Conservation (phyloP, 2,797 vertebrate species). For the Picus viridis region DNA sequence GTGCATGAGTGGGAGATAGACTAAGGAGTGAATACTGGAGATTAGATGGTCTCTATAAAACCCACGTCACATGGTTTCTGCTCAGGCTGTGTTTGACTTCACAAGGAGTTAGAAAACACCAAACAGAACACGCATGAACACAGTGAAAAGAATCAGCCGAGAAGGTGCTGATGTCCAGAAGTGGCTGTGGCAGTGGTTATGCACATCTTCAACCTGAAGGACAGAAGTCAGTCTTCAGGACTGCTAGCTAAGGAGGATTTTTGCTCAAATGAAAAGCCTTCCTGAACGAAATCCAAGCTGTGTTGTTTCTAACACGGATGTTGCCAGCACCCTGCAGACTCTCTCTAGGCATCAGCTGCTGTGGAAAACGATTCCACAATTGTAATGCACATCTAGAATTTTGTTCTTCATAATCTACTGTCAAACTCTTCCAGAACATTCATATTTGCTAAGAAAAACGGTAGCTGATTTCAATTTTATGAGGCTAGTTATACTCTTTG, state of each 20-base stretch:
- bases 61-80: not conserved
- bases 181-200: not conserved
- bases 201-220: not conserved
- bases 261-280: not conserved
- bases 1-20: not conserved
- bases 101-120: not conserved
- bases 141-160: not conserved
- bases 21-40: not conserved
- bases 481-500: constrained; percentile 12
- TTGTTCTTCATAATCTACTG: not conserved
- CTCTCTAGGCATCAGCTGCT: constrained; percentile 7
- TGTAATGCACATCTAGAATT: not conserved
- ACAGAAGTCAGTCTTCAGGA: not conserved
- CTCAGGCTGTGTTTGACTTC: not conserved
- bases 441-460: constrained; percentile 2
- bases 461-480: constrained; percentile 53
- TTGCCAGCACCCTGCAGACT: constrained; percentile 2
- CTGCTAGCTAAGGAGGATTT: not conserved
- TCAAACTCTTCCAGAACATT: constrained; percentile 11
- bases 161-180: not conserved
- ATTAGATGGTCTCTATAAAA: not conserved
- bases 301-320: not conserved
- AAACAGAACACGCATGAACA: not conserved
- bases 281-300: not conserved
- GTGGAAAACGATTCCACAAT: constrained; percentile 34